These are phyloP conservation scores for Neodiprion virginianus DNA, from an alignment of 1,140 invertebrate species.

Conservation along the genomic window DNA sequence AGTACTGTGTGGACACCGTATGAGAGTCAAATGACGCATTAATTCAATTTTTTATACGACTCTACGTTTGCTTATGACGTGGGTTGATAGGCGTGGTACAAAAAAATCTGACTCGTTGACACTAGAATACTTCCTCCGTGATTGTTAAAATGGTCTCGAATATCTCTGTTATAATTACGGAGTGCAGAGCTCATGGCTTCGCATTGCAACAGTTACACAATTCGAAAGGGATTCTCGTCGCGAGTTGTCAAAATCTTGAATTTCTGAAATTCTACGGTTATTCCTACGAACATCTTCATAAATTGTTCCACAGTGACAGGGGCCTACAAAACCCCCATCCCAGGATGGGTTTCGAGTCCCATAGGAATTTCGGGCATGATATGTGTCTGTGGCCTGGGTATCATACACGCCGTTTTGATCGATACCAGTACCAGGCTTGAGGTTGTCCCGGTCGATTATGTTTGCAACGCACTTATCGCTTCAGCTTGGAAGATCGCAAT, in stretches of 20 bases:
- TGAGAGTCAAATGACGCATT: no score
- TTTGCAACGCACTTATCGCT: conserved; percentile 68
- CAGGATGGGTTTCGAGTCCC: conserved; percentile 75
- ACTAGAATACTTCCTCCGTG: no score
- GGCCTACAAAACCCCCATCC: conserved; percentile 48
- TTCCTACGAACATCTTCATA: no score
- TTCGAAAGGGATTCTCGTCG: background rate
- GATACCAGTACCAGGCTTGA: conserved; percentile 61
- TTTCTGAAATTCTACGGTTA: background rate
- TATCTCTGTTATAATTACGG: background rate
- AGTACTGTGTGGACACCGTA: no score
- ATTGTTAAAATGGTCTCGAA: no score
- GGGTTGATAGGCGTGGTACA: no score
- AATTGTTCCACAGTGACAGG: conserved; percentile 41
- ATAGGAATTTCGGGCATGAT: conserved; percentile 69
- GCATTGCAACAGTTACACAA: background rate
- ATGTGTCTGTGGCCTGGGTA: conserved; percentile 63
- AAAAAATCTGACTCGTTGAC: no score
- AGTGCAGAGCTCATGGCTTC: background rate
- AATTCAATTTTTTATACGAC: no score
- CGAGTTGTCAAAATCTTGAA: background rate
- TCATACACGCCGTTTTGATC: conserved; percentile 65
- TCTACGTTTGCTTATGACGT: no score
- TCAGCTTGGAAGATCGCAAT: conserved; percentile 59
- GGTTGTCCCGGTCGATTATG: conserved; percentile 71